Evolutionary conservation across 2,888 invertebrate genomes (phyloP).

Genomic region (Marronus borbonicus): DNA sequence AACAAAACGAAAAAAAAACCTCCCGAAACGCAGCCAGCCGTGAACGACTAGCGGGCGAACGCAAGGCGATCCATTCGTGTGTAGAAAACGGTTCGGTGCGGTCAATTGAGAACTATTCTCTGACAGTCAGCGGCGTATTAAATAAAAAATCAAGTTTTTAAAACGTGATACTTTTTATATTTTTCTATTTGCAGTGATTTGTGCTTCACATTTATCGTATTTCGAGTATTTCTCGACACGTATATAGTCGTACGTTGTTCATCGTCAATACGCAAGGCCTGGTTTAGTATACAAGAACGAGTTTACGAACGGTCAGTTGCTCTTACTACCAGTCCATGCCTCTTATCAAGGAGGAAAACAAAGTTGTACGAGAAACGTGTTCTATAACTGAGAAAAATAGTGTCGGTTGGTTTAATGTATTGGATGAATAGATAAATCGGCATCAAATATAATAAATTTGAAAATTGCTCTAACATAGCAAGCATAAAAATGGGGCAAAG

Average conservation of each 20-base stretch:
- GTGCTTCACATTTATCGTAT: background rate
- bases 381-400: too few species aligned
- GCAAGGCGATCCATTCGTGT: background rate
- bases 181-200: background rate
- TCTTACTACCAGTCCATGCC: too few species aligned
- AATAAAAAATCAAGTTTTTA: too few species aligned
- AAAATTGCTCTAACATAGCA: conserved; percentile 39
- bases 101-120: too few species aligned
- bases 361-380: too few species aligned
- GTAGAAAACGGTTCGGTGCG: too few species aligned
- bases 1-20: background rate
- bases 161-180: too few species aligned
- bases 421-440: too few species aligned
- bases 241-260: background rate
- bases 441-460: too few species aligned
- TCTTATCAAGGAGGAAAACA: too few species aligned
- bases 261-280: background rate
- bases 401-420: too few species aligned
- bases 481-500: conserved; percentile 56
- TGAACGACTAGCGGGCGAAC: background rate
- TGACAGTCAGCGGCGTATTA: too few species aligned
- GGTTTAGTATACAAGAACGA: background rate
- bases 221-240: background rate
- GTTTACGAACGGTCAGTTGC: conserved; percentile 2
- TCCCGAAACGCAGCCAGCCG: background rate